These are phyloP conservation scores for Bungarus multicinctus DNA, from an alignment of 2,113 vertebrate genomes.

Conservation along the genomic window DNA sequence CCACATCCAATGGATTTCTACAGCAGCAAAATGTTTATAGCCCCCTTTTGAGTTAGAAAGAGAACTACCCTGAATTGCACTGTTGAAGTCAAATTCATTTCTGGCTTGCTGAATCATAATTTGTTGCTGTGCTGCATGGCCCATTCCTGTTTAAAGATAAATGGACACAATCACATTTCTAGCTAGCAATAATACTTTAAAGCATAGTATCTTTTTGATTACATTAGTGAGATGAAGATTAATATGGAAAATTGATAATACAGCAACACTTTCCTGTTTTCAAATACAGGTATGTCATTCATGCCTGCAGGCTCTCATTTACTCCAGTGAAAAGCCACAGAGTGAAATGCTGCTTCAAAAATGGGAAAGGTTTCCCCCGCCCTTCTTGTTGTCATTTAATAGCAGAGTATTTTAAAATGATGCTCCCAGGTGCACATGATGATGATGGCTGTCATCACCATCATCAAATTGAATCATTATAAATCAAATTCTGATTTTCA, in stretches of 20 bases:
- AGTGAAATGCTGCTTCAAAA: neutral
- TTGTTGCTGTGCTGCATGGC: neutral
- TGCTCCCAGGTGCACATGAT: neutral
- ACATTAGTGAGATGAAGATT: constrained; percentile 6
- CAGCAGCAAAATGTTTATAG: neutral
- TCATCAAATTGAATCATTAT: neutral
- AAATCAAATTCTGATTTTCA: neutral
- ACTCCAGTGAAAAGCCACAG: neutral
- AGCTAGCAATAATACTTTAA: neutral
- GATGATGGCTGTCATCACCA: neutral
- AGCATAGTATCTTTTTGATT: neutral
- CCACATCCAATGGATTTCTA: neutral
- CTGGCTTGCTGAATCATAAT: neutral
- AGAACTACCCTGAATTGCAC: neutral
- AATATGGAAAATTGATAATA: neutral
- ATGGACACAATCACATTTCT: neutral
- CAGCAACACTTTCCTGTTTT: neutral
- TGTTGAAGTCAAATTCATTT: neutral
- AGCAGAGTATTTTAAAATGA: neutral
- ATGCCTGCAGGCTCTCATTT: neutral
- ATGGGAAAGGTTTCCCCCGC: neutral
- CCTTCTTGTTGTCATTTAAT: neutral
- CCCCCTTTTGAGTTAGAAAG: neutral
- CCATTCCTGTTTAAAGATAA: fast-evolving
- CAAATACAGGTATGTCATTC: constrained; percentile 5